phyloP scores from a whole-genome alignment of 2,113 vertebrate species.

The Poecile atricapillus region DNA sequence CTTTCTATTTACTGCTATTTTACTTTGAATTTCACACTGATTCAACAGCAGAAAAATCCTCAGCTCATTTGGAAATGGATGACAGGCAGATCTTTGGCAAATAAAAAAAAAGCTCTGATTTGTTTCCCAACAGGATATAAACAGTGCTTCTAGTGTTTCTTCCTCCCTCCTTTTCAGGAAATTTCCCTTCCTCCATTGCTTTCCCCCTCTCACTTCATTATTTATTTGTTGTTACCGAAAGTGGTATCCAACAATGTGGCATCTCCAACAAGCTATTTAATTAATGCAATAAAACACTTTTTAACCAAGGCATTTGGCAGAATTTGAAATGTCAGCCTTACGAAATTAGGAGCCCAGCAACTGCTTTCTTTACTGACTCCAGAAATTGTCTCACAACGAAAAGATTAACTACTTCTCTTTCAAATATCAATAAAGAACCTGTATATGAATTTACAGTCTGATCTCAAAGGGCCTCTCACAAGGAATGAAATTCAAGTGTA shows the following conservation, averaged over 20 bases:
- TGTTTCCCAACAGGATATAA: not conserved
- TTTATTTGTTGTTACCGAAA: slow-evolving; percentile 47
- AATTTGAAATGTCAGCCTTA: not conserved
- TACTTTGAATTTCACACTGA: not conserved
- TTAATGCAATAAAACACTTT: slow-evolving; percentile 56
- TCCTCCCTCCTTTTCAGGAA: not conserved
- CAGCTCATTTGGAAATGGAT: not conserved
- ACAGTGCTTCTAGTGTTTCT: not conserved
- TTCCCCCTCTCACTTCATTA: not conserved
- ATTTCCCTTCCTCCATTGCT: not conserved
- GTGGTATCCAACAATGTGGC: slow-evolving; percentile 16
- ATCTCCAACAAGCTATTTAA: slow-evolving; percentile 19
- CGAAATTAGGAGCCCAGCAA: not conserved
- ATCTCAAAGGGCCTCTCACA: not conserved
- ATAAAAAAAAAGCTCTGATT: not conserved
- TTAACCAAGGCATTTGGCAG: slow-evolving; percentile 14
- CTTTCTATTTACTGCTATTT: not conserved
- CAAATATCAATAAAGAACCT: not conserved
- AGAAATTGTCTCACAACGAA: not conserved
- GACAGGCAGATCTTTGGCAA: not conserved
- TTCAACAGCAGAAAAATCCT: not conserved
- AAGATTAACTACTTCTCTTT: not conserved
- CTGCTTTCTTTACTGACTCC: not conserved
- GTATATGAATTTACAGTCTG: not conserved
- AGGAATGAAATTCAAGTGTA: not conserved